Evolutionary conservation across 2,113 vertebrate genomes (phyloP), one percentile per base, ranked within the genome.

Genomic region (Ivindomyrus marchei): DNA sequence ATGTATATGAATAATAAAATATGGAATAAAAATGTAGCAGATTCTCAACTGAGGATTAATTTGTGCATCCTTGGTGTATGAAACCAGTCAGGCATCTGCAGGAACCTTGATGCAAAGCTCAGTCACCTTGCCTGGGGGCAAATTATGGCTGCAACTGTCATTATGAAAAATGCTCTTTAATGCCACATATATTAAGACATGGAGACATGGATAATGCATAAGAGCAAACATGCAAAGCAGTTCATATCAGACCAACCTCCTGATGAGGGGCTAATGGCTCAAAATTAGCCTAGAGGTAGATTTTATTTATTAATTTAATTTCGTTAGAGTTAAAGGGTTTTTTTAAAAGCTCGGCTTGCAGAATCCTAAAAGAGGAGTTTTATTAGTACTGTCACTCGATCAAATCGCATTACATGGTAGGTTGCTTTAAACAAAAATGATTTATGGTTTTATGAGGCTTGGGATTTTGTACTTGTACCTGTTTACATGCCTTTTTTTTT

Each of bases 91-190:
- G 88, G 47, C 88, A 56, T 83, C 31, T 36, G 83, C 45, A 42
- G 24, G 77, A 53, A 36, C 31, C 49, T 89, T 39, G 52, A 53
- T 53, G 49, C 77, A 74, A 50, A 89, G 17, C 31, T 52, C 31
- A 84, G 49, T 83, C 88, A 89, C 88, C 70, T 89, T 89, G 88
- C 74, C 88, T 84, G 49, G 80, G 88, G 88, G 39, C 74, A 53
- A 89, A 89, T 89, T 89, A 89, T 83, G 77, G 70, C 77, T 89
- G 80, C 62, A 80, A 52, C 58, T 85, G 45, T 89, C 62, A 89
- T 85, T 89, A 62, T 62, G 53, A 85, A 62, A 42, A 86, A 89
- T 89, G 89, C 58, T 77, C 89, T 89, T 89, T 89, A 85, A 85
- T 84, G 39, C 53, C 19, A 83, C 66, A 89, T 85, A 52, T 89